Conservation (phyloP, 2,113 vertebrate species). For the Gnathonemus echidnorhynchus region DNA sequence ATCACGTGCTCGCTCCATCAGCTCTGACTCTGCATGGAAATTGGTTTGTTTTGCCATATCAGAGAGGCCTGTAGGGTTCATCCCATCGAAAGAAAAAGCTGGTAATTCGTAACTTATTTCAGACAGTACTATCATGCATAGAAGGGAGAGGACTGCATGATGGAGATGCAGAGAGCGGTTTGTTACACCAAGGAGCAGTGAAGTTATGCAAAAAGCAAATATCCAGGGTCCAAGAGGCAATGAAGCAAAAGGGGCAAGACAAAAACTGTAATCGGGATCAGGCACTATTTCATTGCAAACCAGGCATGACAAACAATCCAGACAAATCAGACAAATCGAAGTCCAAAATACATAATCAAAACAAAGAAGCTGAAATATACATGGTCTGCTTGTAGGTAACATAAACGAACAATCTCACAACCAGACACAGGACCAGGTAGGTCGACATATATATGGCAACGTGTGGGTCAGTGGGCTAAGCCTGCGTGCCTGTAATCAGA, state of each 20-base stretch:
- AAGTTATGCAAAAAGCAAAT: neutral
- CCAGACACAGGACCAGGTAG: neutral
- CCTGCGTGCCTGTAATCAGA: too few relatives aligned
- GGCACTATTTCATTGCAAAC: neutral
- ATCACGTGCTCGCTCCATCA: too few relatives aligned
- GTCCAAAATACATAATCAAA: neutral
- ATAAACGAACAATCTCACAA: neutral
- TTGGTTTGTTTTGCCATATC: neutral
- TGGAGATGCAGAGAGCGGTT: neutral
- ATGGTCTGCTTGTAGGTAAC: neutral
- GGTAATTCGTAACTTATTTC: neutral
- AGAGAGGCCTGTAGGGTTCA: neutral
- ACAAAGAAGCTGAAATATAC: neutral
- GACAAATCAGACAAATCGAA: neutral
- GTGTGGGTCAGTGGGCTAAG: too few relatives aligned
- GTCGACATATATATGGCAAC: neutral
- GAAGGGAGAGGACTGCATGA: neutral
- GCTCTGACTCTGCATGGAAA: neutral
- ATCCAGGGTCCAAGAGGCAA: neutral
- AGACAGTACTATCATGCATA: neutral
- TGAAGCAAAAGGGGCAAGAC: neutral
- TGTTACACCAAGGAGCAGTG: neutral
- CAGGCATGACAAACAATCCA: neutral
- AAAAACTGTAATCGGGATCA: neutral
- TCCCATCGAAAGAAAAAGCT: neutral